Percentiles rank a stretch among this genome's conserved stretches.
Evolutionary conservation across 2,888 invertebrate species (phyloP).

Genomic region (Paralinhomoeus sp.): DNA sequence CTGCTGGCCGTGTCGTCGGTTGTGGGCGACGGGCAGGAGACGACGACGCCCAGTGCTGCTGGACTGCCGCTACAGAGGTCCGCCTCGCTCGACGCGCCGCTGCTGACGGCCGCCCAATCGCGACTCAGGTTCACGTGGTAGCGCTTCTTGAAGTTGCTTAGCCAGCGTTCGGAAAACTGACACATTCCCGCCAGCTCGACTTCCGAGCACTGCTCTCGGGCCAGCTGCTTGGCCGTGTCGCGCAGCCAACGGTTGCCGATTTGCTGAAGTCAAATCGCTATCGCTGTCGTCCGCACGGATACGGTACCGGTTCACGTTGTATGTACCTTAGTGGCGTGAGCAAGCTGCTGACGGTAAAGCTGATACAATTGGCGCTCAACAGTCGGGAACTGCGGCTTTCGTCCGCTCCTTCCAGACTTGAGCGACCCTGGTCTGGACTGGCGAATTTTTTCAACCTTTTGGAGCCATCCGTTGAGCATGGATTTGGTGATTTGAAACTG

Average conservation of each 20-base stretch:
- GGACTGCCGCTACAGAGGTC: not conserved
- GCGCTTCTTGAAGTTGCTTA: constrained; percentile 16
- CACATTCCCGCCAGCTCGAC: constrained; percentile 8
- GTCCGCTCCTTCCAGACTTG: constrained; percentile 14
- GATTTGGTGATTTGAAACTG: constrained; percentile 11
- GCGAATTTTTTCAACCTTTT: constrained; percentile 14
- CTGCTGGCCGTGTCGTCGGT: no score
- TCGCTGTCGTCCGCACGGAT: no score
- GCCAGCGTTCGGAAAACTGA: constrained; percentile 17
- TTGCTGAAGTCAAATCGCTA: not conserved
- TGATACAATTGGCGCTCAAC: constrained; percentile 13
- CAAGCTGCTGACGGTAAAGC: constrained; percentile 6
- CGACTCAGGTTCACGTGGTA: constrained; percentile 5
- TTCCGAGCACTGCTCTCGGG: constrained; percentile 8
- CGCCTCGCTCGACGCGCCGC: not conserved
- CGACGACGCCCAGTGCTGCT: no score
- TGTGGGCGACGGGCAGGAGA: no score
- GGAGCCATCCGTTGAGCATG: constrained; percentile 19
- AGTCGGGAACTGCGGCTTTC: constrained; percentile 15
- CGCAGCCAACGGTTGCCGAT: constrained; percentile 14
- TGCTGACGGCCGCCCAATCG: constrained; percentile 2
- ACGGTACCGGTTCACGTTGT: no score
- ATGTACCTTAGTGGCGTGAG: no score
- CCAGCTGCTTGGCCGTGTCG: constrained; percentile 12
- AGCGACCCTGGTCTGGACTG: constrained; percentile 15